Base-by-base conservation (phyloP, 2,113 vertebrate species). In the Acrocephalus arundinaceus region DNA sequence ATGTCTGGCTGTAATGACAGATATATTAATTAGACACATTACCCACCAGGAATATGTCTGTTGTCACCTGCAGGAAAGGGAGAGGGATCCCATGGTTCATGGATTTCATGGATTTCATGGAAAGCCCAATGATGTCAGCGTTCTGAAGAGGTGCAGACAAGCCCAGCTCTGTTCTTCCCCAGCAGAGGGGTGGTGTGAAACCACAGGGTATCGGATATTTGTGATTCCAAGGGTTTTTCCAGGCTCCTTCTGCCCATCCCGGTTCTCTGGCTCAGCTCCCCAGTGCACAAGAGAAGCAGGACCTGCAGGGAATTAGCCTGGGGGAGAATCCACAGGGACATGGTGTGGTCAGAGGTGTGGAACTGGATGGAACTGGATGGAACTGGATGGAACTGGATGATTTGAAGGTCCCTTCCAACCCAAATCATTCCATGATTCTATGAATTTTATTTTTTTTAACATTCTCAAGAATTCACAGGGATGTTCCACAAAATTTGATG, bases 361-460 rank as follows among this genome's bases (percentile, higher is more conserved):
- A 46, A 46, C 19, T 21, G 45, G 17, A 3, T 30, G 51, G n/a
- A 30, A 20, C 3, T 5, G 13, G 15, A 3, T 30, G 51, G n/a
- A 30, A 20, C 3, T 5, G 13, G 15, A 3, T 30, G 51, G n/a
- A 30, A 20, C 3, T 5, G 13, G 15, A 1, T 13, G 20, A 4
- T 35, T 13, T 35, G 24, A 21, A 35, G 45, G 45, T 35, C 25
- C 72, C 25, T 51, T 51, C 72, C 72, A 9, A 20, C 11, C 15
- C 54, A 51, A 76, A 59, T 15, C 35, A 24, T 37, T 21, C 84
- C 37, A 9, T 5, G 14, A 23, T 7, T 58, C 14, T 11, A 9
- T 4, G 6, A 30, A 21, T 21, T 57, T 33, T 33, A 45, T 51
- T 85, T 28, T 11, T 76, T 35, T 35, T 33, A 16, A 5, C 0